A percentile compares a stretch with the other conserved stretches of the same genome.
Evolutionary conservation across 2,888 invertebrate species (phyloP).

Genomic region (Parasteatoda lunata): DNA sequence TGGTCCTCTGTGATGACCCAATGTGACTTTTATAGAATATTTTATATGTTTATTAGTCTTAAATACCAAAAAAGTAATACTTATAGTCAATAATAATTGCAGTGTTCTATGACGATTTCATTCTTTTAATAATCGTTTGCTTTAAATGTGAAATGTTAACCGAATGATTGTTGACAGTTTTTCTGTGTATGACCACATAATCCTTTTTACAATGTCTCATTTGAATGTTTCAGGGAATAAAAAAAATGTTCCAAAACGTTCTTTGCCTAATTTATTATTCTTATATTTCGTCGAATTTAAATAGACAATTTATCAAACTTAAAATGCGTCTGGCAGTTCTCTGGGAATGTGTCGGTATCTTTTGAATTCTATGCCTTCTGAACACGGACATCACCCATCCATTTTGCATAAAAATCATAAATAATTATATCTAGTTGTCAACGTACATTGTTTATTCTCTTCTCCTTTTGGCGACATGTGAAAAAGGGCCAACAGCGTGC

Average conservation of each 20-base stretch:
- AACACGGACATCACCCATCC: not conserved
- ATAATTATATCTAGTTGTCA: conserved; percentile 3
- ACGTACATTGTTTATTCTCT: not conserved
- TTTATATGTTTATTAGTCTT: too few relatives aligned
- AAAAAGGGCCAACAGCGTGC: conserved; percentile 6
- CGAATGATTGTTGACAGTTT: too few relatives aligned
- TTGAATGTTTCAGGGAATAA: too few relatives aligned
- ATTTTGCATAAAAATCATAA: conserved; percentile 13
- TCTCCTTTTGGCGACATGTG: conserved; percentile 5
- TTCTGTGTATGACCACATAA: too few relatives aligned
- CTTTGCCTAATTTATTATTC: not conserved
- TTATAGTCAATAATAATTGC: too few relatives aligned
- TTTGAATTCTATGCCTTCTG: not conserved
- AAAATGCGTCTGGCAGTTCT: not conserved
- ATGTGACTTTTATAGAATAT: too few relatives aligned
- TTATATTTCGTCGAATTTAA: not conserved
- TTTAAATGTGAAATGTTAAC: too few relatives aligned
- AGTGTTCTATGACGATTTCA: too few relatives aligned
- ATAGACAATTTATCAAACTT: not conserved
- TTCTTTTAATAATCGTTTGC: too few relatives aligned
- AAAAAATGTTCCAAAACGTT: not conserved
- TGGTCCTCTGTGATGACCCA: too few relatives aligned
- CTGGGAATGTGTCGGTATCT: not conserved
- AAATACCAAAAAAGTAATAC: too few relatives aligned
- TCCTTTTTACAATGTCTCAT: too few relatives aligned